Conservation (phyloP, 2,888 invertebrate genomes). For the Pyrgus malvae region DNA sequence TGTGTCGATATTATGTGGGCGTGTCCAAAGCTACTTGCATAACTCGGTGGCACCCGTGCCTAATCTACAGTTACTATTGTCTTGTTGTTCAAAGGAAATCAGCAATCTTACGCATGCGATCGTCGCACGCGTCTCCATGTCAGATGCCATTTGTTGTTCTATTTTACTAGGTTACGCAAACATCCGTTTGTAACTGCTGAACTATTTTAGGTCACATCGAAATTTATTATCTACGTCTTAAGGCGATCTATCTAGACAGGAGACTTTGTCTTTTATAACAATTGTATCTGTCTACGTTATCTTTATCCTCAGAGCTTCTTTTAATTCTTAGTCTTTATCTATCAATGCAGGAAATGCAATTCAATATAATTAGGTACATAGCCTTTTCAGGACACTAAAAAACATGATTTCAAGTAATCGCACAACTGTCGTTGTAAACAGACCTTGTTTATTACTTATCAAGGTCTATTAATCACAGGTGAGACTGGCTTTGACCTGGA, state of each 20-base stretch:
- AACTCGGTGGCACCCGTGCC: constrained; percentile 6
- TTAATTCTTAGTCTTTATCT: too few species aligned
- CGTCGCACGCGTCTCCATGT: not conserved
- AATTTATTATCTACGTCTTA: too few species aligned
- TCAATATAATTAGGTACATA: too few species aligned
- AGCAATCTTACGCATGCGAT: constrained; percentile 2
- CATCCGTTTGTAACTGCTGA: too few species aligned
- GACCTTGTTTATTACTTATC: constrained; percentile 4
- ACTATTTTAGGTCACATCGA: too few species aligned
- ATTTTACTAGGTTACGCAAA: too few species aligned
- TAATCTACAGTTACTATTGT: not conserved
- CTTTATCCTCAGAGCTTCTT: too few species aligned
- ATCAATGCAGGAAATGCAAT: too few species aligned
- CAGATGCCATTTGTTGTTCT: not conserved
- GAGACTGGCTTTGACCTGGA: constrained; percentile 24
- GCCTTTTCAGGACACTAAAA: not conserved
- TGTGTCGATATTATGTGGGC: constrained; percentile 4
- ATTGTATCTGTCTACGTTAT: too few species aligned
- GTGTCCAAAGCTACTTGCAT: constrained; percentile 7
- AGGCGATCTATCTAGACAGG: too few species aligned
- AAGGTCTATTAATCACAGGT: constrained; percentile 22
- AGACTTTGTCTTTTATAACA: too few species aligned
- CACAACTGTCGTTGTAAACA: not conserved
- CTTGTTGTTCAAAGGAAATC: constrained; percentile 1
- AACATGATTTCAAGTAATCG: not conserved